Conservation (phyloP, 1,140 invertebrate genomes). For the Solenopsis invicta region DNA sequence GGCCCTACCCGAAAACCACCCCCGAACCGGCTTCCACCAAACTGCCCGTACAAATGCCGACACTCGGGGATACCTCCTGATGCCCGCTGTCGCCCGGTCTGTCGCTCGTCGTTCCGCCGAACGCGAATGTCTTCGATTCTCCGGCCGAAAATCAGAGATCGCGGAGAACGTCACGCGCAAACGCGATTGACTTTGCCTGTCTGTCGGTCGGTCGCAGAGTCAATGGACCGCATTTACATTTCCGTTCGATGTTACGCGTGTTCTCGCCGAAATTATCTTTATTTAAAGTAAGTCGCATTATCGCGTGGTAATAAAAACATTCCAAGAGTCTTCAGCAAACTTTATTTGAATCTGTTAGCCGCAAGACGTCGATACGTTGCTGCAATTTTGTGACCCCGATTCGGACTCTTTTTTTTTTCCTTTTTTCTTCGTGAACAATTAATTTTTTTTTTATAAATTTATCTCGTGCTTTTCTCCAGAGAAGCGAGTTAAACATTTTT, state of each 20-base stretch:
- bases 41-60: conserved; percentile 75
- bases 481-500: not conserved
- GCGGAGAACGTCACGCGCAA: not conserved
- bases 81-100: conserved; percentile 62
- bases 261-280: not conserved
- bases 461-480: not conserved
- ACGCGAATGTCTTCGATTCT: conserved; percentile 58
- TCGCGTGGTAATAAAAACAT: not conserved
- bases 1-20: conserved; percentile 77
- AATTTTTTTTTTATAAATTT: conserved; percentile 21
- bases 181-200: not conserved
- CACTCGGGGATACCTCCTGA: conserved; percentile 66
- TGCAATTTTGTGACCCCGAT: not conserved
- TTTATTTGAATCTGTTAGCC: not conserved
- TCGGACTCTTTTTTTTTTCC: not conserved
- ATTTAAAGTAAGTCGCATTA: not conserved
- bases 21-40: conserved; percentile 67
- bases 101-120: conserved; percentile 62
- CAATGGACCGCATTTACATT: conserved; percentile 23
- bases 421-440: not conserved
- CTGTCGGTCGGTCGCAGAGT: not conserved
- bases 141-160: conserved; percentile 49
- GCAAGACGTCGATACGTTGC: not conserved
- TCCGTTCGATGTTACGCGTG: not conserved
- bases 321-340: not conserved